Evolutionary conservation across 2,888 invertebrate genomes (phyloP).

Genomic region (Polymixis flavicincta): DNA sequence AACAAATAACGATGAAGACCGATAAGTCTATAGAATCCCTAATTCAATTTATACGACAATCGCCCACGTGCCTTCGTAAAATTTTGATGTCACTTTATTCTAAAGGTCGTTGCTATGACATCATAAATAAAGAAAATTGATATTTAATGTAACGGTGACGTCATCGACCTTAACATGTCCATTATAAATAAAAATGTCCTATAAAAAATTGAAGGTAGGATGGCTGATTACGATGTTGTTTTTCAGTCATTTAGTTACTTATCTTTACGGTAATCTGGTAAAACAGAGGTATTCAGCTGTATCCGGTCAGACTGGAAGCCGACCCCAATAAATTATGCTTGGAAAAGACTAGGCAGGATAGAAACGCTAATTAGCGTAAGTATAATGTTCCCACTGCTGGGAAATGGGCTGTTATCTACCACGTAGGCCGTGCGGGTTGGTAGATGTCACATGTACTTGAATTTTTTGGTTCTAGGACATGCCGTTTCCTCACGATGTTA

Average conservation of each 20-base stretch:
- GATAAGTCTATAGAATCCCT: not conserved
- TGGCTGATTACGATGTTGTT: not conserved
- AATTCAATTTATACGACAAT: constrained; percentile 14
- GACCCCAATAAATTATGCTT: too few species aligned
- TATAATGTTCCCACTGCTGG: too few species aligned
- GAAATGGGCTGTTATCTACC: too few species aligned
- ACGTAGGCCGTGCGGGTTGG: too few species aligned
- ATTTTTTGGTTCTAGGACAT: too few species aligned
- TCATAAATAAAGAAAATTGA: constrained; percentile 46
- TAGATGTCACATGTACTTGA: too few species aligned
- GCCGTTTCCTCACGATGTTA: too few species aligned
- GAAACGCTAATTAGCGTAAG: too few species aligned
- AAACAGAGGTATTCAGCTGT: not conserved
- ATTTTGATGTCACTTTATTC: constrained; percentile 39
- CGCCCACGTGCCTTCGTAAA: constrained; percentile 21
- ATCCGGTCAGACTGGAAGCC: too few species aligned
- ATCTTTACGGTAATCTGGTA: constrained; percentile 1
- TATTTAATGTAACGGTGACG: constrained; percentile 36
- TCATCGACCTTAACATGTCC: constrained; percentile 39
- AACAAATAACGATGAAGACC: not conserved
- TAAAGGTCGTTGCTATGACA: constrained; percentile 57
- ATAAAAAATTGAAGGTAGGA: constrained; percentile 9
- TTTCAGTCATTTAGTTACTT: not conserved
- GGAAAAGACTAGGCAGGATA: too few species aligned
- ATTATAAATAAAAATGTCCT: constrained; percentile 14